Evolutionary conservation across 2,888 invertebrate genomes (phyloP).

Genomic region (Penaeus monodon): DNA sequence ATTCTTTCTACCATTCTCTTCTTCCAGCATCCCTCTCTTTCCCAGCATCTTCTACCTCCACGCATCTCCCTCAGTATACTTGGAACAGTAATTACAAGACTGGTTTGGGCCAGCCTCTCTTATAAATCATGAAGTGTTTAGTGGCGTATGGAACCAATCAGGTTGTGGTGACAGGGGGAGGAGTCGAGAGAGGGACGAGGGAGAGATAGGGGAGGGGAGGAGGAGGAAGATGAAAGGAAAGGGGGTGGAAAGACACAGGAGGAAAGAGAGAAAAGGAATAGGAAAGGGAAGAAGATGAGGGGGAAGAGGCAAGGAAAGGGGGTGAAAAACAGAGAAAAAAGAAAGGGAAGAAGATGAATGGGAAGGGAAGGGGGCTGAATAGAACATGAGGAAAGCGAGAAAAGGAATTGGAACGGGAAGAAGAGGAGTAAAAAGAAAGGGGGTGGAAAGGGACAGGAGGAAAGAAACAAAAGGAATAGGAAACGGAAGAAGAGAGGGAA

Average conservation of each 20-base stretch:
- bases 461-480: too few species aligned
- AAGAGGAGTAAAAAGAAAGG: too few species aligned
- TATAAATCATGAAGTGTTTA: conserved; percentile 52
- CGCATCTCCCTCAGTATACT: not conserved
- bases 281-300: not conserved
- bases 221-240: conserved; percentile 10
- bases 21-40: not conserved
- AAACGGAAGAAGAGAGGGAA: too few species aligned
- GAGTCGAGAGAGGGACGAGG: conserved; percentile 28
- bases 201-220: not conserved
- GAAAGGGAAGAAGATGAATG: too few species aligned
- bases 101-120: conserved; percentile 26
- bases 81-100: conserved; percentile 32
- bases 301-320: conserved; percentile 4
- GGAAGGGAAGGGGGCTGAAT: too few species aligned
- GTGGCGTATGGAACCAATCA: conserved; percentile 46
- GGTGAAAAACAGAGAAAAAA: too few species aligned
- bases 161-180: conserved; percentile 41
- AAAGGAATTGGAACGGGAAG: too few species aligned
- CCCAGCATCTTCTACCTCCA: not conserved
- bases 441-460: too few species aligned
- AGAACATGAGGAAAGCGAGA: too few species aligned
- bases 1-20: not conserved
- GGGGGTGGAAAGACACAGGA: not conserved
- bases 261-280: conserved; percentile 3